phyloP scores from a whole-genome alignment of 2,113 vertebrate genomes.

The Halcyon senegalensis region DNA sequence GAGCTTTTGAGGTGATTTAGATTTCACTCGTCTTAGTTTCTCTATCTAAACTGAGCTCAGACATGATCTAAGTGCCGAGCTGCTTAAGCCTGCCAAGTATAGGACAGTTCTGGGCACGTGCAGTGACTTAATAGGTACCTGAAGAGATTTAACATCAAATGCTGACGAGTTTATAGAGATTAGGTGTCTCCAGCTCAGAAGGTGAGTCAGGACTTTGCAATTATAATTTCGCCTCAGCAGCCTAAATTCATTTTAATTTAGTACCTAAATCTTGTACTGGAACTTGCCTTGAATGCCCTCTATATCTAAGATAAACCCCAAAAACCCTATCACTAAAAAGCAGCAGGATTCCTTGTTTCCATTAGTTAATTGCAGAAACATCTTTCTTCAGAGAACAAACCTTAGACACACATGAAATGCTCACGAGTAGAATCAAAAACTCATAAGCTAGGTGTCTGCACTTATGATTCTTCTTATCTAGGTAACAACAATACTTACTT shows the following conservation, averaged over 20 bases:
- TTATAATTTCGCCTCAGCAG: neutral
- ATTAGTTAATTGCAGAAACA: neutral
- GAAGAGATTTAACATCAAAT: conserved; percentile 65
- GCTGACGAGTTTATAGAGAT: conserved; percentile 37
- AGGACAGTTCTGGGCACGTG: conserved; percentile 65
- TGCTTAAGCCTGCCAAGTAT: conserved; percentile 22
- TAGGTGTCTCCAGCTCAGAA: conserved; percentile 49
- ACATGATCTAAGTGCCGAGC: conserved; percentile 49
- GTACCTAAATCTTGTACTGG: neutral
- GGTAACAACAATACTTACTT: neutral
- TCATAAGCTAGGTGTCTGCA: neutral
- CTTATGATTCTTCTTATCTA: neutral
- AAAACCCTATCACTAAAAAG: neutral
- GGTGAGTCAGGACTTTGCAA: conserved; percentile 48
- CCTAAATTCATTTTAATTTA: neutral
- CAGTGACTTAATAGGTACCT: conserved; percentile 56
- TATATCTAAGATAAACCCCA: neutral
- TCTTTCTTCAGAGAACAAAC: neutral
- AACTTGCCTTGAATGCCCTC: neutral
- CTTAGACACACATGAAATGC: neutral
- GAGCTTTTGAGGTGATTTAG: conserved; percentile 40
- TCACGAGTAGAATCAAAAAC: neutral
- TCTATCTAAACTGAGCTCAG: conserved; percentile 55
- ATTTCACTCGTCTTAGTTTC: conserved; percentile 25
- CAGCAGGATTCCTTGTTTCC: neutral